Evolutionary conservation across 2,888 invertebrate genomes (phyloP).

Genomic region (Tetragonula carbonaria): DNA sequence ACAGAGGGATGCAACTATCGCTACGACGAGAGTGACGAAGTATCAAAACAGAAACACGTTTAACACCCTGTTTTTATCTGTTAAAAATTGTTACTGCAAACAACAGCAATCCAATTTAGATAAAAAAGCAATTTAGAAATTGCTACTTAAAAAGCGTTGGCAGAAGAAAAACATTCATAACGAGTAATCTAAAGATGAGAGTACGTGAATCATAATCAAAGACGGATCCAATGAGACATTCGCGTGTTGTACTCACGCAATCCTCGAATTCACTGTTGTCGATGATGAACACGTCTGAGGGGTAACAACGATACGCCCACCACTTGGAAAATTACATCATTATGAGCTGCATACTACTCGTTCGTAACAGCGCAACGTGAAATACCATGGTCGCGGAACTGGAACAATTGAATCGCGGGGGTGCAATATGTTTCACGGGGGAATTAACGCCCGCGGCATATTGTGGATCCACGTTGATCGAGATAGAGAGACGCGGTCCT

Average conservation of each 20-base stretch:
- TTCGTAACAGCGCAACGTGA: constrained; percentile 35
- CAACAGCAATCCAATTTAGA: too few relatives aligned
- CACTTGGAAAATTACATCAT: constrained; percentile 62
- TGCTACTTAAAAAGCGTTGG: too few relatives aligned
- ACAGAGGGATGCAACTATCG: too few relatives aligned
- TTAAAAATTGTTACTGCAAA: neutral
- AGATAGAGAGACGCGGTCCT: constrained; percentile 48
- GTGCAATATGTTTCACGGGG: constrained; percentile 81
- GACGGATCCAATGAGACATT: neutral
- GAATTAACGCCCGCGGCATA: constrained; percentile 82
- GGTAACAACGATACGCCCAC: constrained; percentile 21
- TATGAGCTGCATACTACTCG: constrained; percentile 59
- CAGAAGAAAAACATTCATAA: neutral
- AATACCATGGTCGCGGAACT: constrained; percentile 54
- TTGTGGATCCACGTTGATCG: constrained; percentile 73
- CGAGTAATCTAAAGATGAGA: neutral
- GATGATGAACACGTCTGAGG: constrained; percentile 15
- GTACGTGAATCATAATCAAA: neutral
- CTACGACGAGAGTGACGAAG: neutral
- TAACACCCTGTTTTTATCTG: neutral
- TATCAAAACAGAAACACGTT: neutral
- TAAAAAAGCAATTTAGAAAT: too few relatives aligned
- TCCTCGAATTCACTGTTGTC: constrained; percentile 17
- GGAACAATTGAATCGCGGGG: constrained; percentile 82
- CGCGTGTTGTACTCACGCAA: neutral